Conservation (phyloP, 2,113 vertebrate genomes). For the human (Homo sapiens) region GRCh38 chr2:190793001-190793500, state of each 20-base stretch:
- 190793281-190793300: conserved; percentile 32
- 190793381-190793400: neutral
- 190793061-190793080: neutral
- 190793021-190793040: neutral
- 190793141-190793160: conserved; percentile 42
- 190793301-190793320: neutral
- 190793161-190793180: conserved; percentile 36
- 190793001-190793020: conserved; percentile 18
- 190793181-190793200: conserved; percentile 32
- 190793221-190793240: conserved; percentile 33
- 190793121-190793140: neutral
- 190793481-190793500: neutral
- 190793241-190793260: conserved; percentile 24
- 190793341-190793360: neutral
- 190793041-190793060: neutral
- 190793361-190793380: neutral
- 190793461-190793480: neutral
- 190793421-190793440: neutral
- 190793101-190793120: neutral
- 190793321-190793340: neutral
- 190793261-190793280: neutral
- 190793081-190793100: neutral
- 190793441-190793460: neutral
- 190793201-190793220: neutral
- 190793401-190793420: neutral